Evolutionary conservation across 2,113 vertebrate genomes (phyloP).

Genomic region (Perccottus glenii): DNA sequence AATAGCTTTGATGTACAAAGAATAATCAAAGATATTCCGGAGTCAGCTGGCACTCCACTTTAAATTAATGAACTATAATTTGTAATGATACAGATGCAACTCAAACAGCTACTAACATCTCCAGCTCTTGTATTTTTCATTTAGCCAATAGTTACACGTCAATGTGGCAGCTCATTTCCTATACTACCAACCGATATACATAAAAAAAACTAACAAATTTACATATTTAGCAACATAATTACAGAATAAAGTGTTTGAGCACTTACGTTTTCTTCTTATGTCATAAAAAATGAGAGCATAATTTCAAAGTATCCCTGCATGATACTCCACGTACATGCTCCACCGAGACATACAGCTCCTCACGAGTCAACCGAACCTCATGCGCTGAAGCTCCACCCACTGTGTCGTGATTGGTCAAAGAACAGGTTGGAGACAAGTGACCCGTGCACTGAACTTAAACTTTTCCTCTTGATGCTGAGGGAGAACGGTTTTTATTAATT

Average conservation of each 20-base stretch:
- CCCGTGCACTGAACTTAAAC: constrained; percentile 38
- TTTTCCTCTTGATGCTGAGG: neutral
- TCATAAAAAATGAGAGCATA: constrained; percentile 12
- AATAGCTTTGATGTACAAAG: no score
- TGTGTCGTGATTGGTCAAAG: constrained; percentile 36
- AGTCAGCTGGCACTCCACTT: no score
- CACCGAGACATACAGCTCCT: neutral
- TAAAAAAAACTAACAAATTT: neutral
- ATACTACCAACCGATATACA: neutral
- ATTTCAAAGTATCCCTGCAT: neutral
- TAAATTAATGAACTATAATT: no score
- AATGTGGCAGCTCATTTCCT: neutral
- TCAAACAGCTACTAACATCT: no score
- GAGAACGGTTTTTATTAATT: no score
- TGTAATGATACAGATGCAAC: no score
- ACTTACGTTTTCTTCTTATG: constrained; percentile 32
- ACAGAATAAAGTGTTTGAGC: neutral
- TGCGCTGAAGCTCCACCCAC: neutral
- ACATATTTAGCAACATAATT: neutral
- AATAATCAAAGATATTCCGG: no score
- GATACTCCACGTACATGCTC: no score
- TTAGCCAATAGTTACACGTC: neutral
- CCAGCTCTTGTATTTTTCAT: neutral
- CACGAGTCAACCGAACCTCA: constrained; percentile 3
- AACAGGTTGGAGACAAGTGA: neutral